These are phyloP conservation scores for Drosophila greeni DNA, from an alignment of 2,888 invertebrate genomes.

Conservation along the genomic window DNA sequence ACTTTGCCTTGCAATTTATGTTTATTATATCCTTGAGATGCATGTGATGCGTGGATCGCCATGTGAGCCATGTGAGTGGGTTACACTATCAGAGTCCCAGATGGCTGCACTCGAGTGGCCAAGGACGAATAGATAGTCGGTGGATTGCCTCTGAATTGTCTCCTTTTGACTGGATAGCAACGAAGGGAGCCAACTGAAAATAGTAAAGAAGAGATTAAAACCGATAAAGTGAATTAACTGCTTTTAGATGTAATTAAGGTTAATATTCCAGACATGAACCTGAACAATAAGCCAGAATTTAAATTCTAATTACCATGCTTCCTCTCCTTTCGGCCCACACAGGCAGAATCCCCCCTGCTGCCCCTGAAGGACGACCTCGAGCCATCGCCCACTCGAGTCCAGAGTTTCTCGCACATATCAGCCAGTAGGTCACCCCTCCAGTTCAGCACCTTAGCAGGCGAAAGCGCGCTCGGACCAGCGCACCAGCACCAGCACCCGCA, in stretches of 20 bases:
- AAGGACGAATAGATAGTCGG: slow-evolving; percentile 17
- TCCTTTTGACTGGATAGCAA: slow-evolving; percentile 8
- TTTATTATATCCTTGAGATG: slow-evolving; percentile 44
- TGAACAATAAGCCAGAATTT: not conserved
- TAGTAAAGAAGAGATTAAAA: not conserved
- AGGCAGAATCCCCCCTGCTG: slow-evolving; percentile 77
- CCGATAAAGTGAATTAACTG: not conserved
- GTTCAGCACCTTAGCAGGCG: slow-evolving; percentile 24
- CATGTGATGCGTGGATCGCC: slow-evolving; percentile 1
- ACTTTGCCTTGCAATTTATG: slow-evolving; percentile 53
- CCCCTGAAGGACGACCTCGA: slow-evolving; percentile 62
- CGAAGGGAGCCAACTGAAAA: not conserved
- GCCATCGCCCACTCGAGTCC: slow-evolving; percentile 33
- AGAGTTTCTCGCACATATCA: slow-evolving; percentile 66
- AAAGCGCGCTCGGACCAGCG: slow-evolving; percentile 6
- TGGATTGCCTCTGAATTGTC: slow-evolving; percentile 10
- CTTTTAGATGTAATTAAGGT: not conserved
- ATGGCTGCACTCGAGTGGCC: slow-evolving; percentile 3
- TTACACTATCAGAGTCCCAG: slow-evolving; percentile 1
- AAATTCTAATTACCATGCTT: not conserved
- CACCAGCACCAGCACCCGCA: not conserved
- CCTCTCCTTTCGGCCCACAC: slow-evolving; percentile 15
- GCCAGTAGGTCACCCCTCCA: slow-evolving; percentile 43
- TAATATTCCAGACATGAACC: not conserved
- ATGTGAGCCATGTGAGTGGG: slow-evolving; percentile 14